A percentile compares a stretch with the other conserved stretches of the same genome.
These are phyloP conservation scores for Cichlasoma orientale DNA, from an alignment of 2,797 vertebrate genomes.

Conservation along the genomic window DNA sequence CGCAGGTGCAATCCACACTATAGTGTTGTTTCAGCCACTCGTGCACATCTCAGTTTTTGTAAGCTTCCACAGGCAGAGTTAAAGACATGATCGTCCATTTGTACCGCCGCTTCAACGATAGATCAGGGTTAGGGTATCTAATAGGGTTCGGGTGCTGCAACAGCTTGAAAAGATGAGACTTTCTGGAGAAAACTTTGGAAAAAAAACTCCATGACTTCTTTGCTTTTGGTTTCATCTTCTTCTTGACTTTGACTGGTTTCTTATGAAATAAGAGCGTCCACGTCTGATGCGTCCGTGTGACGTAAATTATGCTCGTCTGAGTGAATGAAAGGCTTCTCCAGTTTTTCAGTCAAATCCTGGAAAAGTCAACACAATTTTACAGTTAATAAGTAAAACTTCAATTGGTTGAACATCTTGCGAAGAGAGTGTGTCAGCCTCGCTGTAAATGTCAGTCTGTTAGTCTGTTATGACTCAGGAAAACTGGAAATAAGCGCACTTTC, in stretches of 20 bases:
- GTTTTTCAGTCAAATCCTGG: neutral
- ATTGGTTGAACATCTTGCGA: neutral
- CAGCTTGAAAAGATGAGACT: neutral
- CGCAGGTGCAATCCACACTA: neutral
- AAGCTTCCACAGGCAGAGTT: neutral
- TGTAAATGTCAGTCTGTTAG: neutral
- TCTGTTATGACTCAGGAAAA: neutral
- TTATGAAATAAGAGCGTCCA: neutral
- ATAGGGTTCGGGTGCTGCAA: neutral
- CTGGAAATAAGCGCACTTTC: neutral
- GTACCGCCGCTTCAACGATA: neutral
- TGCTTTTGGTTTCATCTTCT: neutral
- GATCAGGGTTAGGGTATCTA: no score
- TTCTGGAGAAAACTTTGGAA: neutral
- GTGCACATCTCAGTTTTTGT: no score
- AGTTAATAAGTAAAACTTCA: neutral
- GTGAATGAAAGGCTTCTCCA: neutral
- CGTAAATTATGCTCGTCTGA: no score
- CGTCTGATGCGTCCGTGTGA: neutral
- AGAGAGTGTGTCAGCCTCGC: neutral
- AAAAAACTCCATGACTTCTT: neutral
- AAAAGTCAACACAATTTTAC: neutral
- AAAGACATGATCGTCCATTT: neutral
- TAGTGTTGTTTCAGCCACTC: no score
- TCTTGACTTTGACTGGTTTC: no score